Evolutionary conservation across 2,888 invertebrate species (phyloP).

Genomic region (Synanthedon tipuliformis): DNA sequence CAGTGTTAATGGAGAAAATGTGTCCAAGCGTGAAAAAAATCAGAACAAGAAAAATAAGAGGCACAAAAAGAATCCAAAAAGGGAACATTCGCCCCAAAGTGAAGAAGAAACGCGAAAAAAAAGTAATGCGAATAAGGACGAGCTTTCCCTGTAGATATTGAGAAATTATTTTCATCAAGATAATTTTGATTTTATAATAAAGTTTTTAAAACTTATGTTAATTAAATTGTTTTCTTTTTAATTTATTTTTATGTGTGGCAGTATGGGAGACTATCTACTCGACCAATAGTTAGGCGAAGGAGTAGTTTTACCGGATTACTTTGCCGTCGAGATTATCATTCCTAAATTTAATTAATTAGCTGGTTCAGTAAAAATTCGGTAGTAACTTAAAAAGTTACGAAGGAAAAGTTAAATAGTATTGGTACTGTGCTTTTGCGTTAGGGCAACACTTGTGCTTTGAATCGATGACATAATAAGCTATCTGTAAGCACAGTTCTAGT

Average conservation of each 20-base stretch:
- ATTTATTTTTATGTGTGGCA: background rate
- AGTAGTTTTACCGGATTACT: too few relatives aligned
- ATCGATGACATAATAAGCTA: background rate
- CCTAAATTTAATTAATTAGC: too few relatives aligned
- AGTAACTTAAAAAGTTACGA: too few relatives aligned
- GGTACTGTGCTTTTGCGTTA: too few relatives aligned
- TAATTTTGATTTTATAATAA: too few relatives aligned
- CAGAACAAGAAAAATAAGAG: conserved; percentile 74
- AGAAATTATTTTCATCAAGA: too few relatives aligned
- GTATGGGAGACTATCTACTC: too few relatives aligned
- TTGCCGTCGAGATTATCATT: too few relatives aligned
- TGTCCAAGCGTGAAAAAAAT: conserved; percentile 72
- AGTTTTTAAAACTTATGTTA: background rate
- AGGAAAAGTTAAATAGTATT: too few relatives aligned
- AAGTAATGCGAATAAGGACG: conserved; percentile 7
- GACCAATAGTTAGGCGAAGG: too few relatives aligned
- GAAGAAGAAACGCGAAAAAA: conserved; percentile 37
- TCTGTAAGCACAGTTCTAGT: background rate
- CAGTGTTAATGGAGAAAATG: conserved; percentile 73
- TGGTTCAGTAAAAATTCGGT: too few relatives aligned
- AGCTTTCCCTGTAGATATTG: background rate
- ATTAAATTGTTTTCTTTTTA: background rate
- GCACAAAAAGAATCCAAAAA: conserved; percentile 26
- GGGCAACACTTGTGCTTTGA: too few relatives aligned
- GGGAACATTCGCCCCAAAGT: conserved; percentile 30